phyloP scores from a whole-genome alignment of 2,888 invertebrate genomes.

The Toxonevra muliebris region DNA sequence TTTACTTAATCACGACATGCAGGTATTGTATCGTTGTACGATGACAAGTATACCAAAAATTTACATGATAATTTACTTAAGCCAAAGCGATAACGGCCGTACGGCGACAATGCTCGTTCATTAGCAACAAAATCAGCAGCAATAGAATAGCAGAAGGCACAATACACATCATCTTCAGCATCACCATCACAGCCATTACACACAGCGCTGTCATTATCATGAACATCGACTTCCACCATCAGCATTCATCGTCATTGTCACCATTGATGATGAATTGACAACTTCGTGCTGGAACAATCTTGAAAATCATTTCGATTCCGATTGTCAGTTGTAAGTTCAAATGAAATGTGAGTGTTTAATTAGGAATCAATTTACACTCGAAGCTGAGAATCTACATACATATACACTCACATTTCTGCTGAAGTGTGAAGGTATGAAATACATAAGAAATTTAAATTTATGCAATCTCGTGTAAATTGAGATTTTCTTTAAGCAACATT shows the following conservation, averaged over 20 bases:
- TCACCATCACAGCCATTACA: not conserved
- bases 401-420: not conserved
- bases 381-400: conserved; percentile 10
- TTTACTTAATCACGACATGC: too few relatives aligned
- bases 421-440: not conserved
- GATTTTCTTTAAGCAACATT: conserved; percentile 13
- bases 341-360: conserved; percentile 36
- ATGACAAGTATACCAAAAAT: not conserved
- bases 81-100: not conserved
- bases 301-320: not conserved
- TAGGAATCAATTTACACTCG: conserved; percentile 34
- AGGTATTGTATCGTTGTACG: too few relatives aligned
- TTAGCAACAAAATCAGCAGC: conserved; percentile 10
- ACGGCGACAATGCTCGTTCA: not conserved
- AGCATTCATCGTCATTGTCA: not conserved
- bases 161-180: conserved; percentile 5
- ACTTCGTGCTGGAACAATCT: not conserved
- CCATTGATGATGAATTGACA: not conserved
- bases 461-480: conserved; percentile 10
- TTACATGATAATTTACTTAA: conserved; percentile 2
- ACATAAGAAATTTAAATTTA: not conserved
- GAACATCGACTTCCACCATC: not conserved
- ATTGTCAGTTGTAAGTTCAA: not conserved
- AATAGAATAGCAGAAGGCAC: not conserved
- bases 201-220: not conserved